A percentile compares a stretch with the other conserved stretches of the same genome.
Evolutionary conservation across 2,888 invertebrate species (phyloP).

Genomic region (Eupithecia exiguata): DNA sequence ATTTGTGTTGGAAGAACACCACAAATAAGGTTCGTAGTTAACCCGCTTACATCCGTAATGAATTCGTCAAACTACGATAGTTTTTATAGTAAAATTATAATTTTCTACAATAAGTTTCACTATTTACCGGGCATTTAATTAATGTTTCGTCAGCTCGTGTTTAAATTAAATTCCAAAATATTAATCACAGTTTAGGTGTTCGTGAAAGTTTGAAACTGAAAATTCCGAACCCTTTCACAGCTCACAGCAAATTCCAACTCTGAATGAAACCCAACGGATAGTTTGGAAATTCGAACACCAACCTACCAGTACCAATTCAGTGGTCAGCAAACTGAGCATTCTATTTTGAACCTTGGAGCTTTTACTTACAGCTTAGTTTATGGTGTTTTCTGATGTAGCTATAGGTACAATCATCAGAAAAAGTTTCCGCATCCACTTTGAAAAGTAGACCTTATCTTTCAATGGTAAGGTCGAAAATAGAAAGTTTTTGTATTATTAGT

Average conservation of each 20-base stretch:
- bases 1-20: too few species aligned
- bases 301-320: conserved; percentile 26
- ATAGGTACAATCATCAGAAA: conserved; percentile 14
- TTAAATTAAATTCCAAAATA: conserved; percentile 10
- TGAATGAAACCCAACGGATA: conserved; percentile 34
- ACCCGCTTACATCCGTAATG: too few species aligned
- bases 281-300: conserved; percentile 45
- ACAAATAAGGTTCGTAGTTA: too few species aligned
- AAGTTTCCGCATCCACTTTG: neutral
- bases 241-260: conserved; percentile 35
- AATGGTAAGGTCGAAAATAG: conserved; percentile 23
- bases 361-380: conserved; percentile 14
- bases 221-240: conserved; percentile 34
- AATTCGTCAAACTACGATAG: too few species aligned
- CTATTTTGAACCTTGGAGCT: conserved; percentile 10
- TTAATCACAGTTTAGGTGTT: conserved; percentile 20
- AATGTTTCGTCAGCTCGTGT: neutral
- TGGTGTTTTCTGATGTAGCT: neutral
- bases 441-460: conserved; percentile 37
- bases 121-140: neutral
- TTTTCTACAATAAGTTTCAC: too few species aligned
- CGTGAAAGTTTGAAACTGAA: conserved; percentile 21
- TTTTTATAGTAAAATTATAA: too few species aligned
- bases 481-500: conserved; percentile 18
- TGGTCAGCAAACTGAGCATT: conserved; percentile 26